These are phyloP conservation scores for Schizopygopsis pylzovi DNA, from an alignment of 2,797 vertebrate species.

Conservation along the genomic window DNA sequence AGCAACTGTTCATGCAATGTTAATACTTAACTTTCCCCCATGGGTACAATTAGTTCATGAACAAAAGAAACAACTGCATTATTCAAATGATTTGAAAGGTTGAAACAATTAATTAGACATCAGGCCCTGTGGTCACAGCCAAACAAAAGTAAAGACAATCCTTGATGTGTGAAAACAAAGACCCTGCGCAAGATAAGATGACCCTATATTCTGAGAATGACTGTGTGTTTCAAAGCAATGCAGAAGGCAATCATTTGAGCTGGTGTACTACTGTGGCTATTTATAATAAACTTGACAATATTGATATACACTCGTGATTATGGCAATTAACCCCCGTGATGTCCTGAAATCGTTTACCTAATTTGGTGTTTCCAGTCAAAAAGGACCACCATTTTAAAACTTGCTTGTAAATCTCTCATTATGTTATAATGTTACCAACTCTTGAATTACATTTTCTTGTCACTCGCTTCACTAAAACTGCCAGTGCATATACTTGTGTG, in stretches of 20 bases:
- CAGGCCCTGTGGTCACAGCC: constrained; percentile 59
- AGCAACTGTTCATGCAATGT: constrained; percentile 67
- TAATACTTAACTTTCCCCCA: constrained; percentile 72
- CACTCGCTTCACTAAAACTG: too few relatives aligned
- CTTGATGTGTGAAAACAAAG: constrained; percentile 68
- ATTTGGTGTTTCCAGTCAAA: too few relatives aligned
- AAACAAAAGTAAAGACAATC: constrained; percentile 60
- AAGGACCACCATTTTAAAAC: too few relatives aligned
- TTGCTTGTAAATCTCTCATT: too few relatives aligned
- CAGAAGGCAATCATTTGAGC: background rate
- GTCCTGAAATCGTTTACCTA: too few relatives aligned
- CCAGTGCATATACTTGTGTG: too few relatives aligned
- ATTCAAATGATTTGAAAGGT: constrained; percentile 70
- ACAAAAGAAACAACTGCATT: constrained; percentile 74
- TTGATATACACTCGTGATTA: background rate
- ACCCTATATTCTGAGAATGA: background rate
- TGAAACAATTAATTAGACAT: constrained; percentile 70
- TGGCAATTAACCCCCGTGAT: background rate
- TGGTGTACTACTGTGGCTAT: background rate
- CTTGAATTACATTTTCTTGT: too few relatives aligned
- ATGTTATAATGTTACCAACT: too few relatives aligned
- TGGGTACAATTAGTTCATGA: constrained; percentile 69
- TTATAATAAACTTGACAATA: background rate
- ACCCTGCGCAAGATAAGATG: constrained; percentile 71
- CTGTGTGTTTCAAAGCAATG: too few relatives aligned